Evolutionary conservation across 2,888 invertebrate genomes (phyloP).

Genomic region (Megaustenia siamemsis): DNA sequence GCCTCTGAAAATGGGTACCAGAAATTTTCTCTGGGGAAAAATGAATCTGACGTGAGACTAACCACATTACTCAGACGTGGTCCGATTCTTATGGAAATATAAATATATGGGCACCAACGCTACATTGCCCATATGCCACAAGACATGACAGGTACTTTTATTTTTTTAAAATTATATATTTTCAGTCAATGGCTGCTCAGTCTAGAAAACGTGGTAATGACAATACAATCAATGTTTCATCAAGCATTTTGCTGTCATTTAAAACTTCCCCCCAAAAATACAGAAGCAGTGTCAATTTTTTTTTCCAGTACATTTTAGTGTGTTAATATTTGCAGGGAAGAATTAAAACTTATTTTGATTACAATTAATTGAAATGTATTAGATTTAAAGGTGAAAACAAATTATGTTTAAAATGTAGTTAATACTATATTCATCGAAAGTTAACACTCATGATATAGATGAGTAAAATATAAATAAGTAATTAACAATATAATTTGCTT

Average conservation of each 20-base stretch:
- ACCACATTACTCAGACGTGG: too few species aligned
- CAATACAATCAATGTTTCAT: neutral
- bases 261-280: neutral
- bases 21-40: too few species aligned
- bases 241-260: neutral
- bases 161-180: too few species aligned
- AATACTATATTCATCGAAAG: neutral
- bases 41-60: too few species aligned
- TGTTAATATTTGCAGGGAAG: neutral
- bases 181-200: neutral
- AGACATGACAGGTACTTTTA: too few species aligned
- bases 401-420: neutral
- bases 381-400: neutral
- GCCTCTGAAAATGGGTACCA: too few species aligned
- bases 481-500: slow-evolving; percentile 11
- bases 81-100: too few species aligned
- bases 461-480: neutral
- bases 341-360: neutral
- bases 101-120: too few species aligned
- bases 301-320: too few species aligned
- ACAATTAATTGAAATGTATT: neutral
- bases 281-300: too few species aligned
- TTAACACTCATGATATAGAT: neutral
- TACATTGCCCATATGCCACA: too few species aligned
- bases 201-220: neutral